Conservation (phyloP, 2,113 vertebrate genomes). For the Laticauda laticaudata region DNA sequence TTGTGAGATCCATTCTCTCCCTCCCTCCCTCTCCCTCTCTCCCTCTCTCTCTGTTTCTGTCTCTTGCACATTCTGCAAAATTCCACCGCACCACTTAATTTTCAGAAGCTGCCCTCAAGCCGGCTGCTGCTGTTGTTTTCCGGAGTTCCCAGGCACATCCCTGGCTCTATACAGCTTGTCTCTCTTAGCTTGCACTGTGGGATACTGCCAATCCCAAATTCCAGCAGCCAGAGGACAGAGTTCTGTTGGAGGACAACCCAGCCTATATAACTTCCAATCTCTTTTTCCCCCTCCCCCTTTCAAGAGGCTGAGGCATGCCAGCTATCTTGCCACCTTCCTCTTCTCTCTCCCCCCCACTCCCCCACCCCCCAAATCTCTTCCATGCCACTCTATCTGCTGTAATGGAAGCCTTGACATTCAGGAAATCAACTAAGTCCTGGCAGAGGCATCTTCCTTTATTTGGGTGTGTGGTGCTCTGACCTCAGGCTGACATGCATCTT, state of each 20-base stretch:
- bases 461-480: not conserved
- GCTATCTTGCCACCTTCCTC: not conserved
- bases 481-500: not conserved
- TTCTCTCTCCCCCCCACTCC: not conserved
- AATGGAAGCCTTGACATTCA: constrained; percentile 10
- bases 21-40: not conserved
- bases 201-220: constrained; percentile 7
- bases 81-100: not conserved
- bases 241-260: not conserved
- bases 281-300: not conserved
- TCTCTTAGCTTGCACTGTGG: not conserved
- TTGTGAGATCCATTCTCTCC: not conserved
- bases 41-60: not conserved
- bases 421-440: not conserved
- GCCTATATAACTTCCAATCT: not conserved
- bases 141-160: not conserved
- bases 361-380: not conserved
- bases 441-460: not conserved
- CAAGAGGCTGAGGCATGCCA: not conserved
- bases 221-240: constrained; percentile 21
- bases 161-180: not conserved
- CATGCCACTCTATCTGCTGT: not conserved
- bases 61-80: constrained; percentile 3
- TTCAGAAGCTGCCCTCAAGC: not conserved
- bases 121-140: not conserved